These are phyloP conservation scores for Piezodorus guildinii DNA, from an alignment of 1,140 invertebrate genomes.

Conservation along the genomic window DNA sequence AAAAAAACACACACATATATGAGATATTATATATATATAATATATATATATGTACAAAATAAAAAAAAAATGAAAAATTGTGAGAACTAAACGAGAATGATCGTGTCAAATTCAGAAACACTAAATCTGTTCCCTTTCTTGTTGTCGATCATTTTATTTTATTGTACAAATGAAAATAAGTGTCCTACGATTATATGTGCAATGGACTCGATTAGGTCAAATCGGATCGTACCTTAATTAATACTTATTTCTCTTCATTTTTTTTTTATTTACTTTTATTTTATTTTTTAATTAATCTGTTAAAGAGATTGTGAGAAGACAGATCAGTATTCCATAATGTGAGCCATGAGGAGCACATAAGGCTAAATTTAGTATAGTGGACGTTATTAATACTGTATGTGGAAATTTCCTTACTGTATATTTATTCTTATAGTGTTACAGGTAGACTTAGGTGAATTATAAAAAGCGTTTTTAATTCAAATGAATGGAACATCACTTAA, in stretches of 20 bases:
- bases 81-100: background rate
- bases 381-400: slow-evolving; percentile 23
- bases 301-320: slow-evolving; percentile 14
- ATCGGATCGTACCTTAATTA: background rate
- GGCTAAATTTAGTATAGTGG: slow-evolving; percentile 27
- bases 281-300: slow-evolving; percentile 17
- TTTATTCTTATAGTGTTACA: slow-evolving; percentile 23
- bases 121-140: background rate
- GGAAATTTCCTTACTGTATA: slow-evolving; percentile 23
- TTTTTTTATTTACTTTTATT: slow-evolving; percentile 17
- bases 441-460: slow-evolving; percentile 15
- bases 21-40: background rate
- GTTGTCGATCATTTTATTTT: slow-evolving; percentile 1
- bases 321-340: slow-evolving; percentile 22
- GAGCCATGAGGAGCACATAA: slow-evolving; percentile 22
- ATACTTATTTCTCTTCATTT: background rate
- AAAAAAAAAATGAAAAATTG: background rate
- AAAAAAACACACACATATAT: background rate
- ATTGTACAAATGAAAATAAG: slow-evolving; percentile 13
- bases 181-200: slow-evolving; percentile 21
- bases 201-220: slow-evolving; percentile 12
- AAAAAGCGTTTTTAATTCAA: slow-evolving; percentile 1
- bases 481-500: slow-evolving; percentile 13
- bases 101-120: slow-evolving; percentile 5
- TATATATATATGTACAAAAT: background rate